Evolutionary conservation across 2,113 vertebrate species (phyloP), one percentile per base, ranked within the genome.

Genomic region (Prolemur simus): DNA sequence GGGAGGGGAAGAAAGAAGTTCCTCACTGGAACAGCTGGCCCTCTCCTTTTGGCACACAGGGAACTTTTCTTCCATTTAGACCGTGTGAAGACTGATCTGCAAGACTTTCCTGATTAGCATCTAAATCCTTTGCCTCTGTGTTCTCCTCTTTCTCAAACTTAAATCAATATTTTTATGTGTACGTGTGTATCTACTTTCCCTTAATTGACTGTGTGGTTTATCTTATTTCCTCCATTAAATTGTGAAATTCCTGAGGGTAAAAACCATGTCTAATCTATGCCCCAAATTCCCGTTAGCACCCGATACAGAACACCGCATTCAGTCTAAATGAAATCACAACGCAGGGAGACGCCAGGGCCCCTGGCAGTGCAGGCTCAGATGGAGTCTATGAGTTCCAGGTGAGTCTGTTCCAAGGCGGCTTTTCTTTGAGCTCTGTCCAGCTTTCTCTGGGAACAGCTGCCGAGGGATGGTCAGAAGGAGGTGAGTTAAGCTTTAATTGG

Each of bases 151-250:
- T 78, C 76, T 66, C 56, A 89, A 95, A 89, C 73, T 96, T 97
- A 96, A 95, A 93, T 96, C 93, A 97, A 91, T 95, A 95, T 95
- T 97, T 97, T 97, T 81, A 93, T 96, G 69, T 92, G 68, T 89
- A 96, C 86, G 93, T 87, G 91, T 97, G 97, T 97, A 96, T 91
- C 85, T 91, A 94, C 91, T 96, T 98, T 97, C 82, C 84, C 63
- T 94, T 97, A 97, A 97, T 96, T 97, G 96, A 88, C 86, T 97
- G 82, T 89, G 92, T 97, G 94, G 94, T 96, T 96, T 96, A 97
- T 98, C 97, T 94, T 95, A 97, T 97, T 97, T 97, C 96, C 95
- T 96, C 91, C 85, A 89, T 90, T 96, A 97, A 92, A 97, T 77
- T 87, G 96, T 90, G 94, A 97, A 80, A 97, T 97, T 97, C 97